Conservation (phyloP, 2,888 invertebrate species). For the Leptothorax acervorum region DNA sequence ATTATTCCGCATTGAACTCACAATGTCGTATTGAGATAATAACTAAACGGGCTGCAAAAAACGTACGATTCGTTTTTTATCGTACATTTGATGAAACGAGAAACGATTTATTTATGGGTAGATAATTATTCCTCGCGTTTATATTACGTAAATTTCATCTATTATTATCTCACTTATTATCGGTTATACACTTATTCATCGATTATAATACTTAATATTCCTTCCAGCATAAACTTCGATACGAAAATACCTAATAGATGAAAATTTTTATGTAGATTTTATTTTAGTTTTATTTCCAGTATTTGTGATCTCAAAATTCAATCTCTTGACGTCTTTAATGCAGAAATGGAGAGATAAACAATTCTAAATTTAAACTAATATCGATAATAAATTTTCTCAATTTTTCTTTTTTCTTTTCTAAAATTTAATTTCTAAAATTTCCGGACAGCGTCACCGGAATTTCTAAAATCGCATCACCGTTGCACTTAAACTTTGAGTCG, state of each 20-base stretch:
- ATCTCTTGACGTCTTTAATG: not conserved
- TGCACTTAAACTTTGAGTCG: not conserved
- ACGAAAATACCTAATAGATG: not conserved
- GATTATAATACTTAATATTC: not conserved
- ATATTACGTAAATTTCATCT: conserved; percentile 6
- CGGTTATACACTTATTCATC: not conserved
- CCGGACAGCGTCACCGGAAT: not conserved
- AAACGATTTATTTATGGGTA: not conserved
- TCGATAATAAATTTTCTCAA: not conserved
- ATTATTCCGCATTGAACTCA: conserved; percentile 26
- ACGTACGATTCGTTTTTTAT: not conserved
- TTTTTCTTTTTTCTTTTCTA: not conserved
- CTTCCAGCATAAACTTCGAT: not conserved
- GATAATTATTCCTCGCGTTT: not conserved
- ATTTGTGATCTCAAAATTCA: not conserved
- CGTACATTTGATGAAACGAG: not conserved
- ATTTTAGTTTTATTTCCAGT: not conserved
- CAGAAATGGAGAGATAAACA: not conserved
- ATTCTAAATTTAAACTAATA: not conserved
- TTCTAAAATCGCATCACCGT: conserved; percentile 3
- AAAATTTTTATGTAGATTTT: not conserved
- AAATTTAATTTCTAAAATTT: not conserved
- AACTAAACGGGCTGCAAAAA: not conserved
- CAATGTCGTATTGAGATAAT: conserved; percentile 18
- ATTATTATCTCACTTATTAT: not conserved